phyloP scores from a whole-genome alignment of 2,113 vertebrate genomes.

The Tricholaema leucomelas region DNA sequence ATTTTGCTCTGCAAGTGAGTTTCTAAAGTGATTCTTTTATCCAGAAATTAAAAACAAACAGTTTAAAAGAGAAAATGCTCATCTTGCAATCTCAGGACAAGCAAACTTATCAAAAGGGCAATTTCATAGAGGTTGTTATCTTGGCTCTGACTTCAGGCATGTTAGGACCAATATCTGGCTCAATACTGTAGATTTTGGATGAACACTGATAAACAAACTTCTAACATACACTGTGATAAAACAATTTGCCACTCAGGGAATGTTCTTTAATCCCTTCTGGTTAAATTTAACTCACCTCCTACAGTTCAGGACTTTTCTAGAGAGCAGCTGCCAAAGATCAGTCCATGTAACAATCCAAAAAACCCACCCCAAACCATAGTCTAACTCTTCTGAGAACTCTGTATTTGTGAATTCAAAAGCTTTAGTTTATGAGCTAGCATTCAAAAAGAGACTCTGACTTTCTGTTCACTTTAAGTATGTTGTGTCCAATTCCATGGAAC shows the following conservation, averaged over 20 bases:
- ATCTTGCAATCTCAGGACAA: neutral
- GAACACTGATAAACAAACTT: neutral
- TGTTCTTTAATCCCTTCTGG: neutral
- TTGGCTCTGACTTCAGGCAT: neutral
- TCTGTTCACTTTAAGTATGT: neutral
- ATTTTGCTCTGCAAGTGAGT: conserved; percentile 1
- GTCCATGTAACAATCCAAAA: neutral
- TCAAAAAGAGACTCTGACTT: neutral
- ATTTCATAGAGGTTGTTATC: neutral
- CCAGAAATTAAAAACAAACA: conserved; percentile 23
- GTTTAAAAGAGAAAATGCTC: neutral
- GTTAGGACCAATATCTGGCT: neutral
- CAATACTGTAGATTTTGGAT: neutral
- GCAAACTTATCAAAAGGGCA: neutral
- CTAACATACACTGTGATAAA: neutral
- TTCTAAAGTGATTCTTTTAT: neutral
- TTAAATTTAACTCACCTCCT: neutral
- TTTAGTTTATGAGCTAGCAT: neutral
- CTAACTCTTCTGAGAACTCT: neutral
- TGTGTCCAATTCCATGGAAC: neutral
- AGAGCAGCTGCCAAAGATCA: neutral
- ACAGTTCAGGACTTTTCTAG: neutral
- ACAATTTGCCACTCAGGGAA: neutral
- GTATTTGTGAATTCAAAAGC: neutral
- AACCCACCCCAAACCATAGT: neutral